Evolutionary conservation across 2,797 vertebrate species (phyloP).

Genomic region (Labeo calbasu): DNA sequence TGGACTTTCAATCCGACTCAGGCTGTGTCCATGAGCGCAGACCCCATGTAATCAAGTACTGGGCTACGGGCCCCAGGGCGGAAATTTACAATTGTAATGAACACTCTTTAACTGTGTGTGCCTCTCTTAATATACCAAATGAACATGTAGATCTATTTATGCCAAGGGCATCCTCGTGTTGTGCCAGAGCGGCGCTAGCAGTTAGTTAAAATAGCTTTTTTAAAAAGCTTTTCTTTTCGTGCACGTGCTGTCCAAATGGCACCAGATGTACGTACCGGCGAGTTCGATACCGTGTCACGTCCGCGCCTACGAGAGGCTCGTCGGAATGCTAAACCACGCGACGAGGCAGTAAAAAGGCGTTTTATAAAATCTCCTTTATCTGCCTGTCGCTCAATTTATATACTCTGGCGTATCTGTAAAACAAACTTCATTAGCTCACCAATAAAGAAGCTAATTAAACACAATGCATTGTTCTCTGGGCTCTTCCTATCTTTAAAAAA

Average conservation of each 20-base stretch:
- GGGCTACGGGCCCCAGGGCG: slow-evolving; percentile 92
- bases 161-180: slow-evolving; percentile 89
- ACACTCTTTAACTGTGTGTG: slow-evolving; percentile 98
- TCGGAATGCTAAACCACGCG: background rate
- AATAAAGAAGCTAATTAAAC: slow-evolving; percentile 67
- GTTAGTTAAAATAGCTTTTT: slow-evolving; percentile 84
- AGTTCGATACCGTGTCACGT: slow-evolving; percentile 69
- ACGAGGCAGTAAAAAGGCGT: slow-evolving; percentile 33
- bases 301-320: background rate
- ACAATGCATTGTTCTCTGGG: slow-evolving; percentile 44
- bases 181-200: slow-evolving; percentile 81
- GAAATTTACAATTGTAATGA: slow-evolving; percentile 99
- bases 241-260: slow-evolving; percentile 76
- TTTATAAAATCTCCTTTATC: slow-evolving; percentile 61
- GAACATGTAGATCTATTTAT: slow-evolving; percentile 95
- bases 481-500: slow-evolving; percentile 10
- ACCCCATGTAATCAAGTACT: slow-evolving; percentile 96
- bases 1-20: slow-evolving; percentile 99
- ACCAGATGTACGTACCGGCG: slow-evolving; percentile 70
- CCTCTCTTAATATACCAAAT: slow-evolving; percentile 96
- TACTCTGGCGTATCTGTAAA: slow-evolving; percentile 63
- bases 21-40: slow-evolving; percentile 97
- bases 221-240: slow-evolving; percentile 63
- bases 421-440: slow-evolving; percentile 69
- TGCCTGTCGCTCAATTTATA: slow-evolving; percentile 63